phyloP scores from a whole-genome alignment of 2,113 vertebrate species.

The Xiphophorus couchianus region DNA sequence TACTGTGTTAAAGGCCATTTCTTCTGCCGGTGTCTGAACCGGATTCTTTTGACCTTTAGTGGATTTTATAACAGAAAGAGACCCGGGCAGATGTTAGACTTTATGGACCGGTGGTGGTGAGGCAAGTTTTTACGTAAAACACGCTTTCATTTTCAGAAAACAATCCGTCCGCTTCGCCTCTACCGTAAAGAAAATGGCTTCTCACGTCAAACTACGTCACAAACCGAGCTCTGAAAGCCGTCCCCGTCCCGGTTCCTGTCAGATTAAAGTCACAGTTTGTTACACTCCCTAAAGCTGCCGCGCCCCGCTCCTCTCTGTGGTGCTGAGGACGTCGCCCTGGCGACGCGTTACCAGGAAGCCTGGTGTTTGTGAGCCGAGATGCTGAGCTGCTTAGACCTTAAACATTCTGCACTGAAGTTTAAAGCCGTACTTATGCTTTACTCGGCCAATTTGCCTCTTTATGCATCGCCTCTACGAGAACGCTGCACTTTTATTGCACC shows the following conservation, averaged over 20 bases:
- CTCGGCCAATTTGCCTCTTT: not conserved
- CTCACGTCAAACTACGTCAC: no score
- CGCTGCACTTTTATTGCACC: not conserved
- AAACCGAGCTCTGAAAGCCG: not conserved
- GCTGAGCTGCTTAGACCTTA: not conserved
- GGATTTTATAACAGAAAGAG: not conserved
- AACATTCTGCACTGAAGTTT: not conserved
- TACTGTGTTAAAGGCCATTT: not conserved
- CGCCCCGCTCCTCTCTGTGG: conserved; percentile 61
- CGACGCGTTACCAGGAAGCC: conserved; percentile 20
- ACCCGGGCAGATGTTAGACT: not conserved
- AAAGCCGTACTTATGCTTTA: not conserved
- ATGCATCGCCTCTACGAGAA: not conserved
- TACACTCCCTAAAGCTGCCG: not conserved
- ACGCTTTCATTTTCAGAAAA: not conserved
- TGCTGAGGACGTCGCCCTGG: conserved; percentile 43
- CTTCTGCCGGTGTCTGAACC: not conserved
- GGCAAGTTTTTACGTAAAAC: not conserved
- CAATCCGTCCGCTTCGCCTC: not conserved
- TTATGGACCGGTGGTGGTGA: not conserved
- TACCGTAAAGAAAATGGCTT: not conserved
- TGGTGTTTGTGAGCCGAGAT: conserved; percentile 11
- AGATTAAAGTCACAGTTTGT: not conserved
- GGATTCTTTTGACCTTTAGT: not conserved
- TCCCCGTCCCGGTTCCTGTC: not conserved